Conservation (phyloP, 1,140 invertebrate genomes). For the Drosophila parabipectinata region DNA sequence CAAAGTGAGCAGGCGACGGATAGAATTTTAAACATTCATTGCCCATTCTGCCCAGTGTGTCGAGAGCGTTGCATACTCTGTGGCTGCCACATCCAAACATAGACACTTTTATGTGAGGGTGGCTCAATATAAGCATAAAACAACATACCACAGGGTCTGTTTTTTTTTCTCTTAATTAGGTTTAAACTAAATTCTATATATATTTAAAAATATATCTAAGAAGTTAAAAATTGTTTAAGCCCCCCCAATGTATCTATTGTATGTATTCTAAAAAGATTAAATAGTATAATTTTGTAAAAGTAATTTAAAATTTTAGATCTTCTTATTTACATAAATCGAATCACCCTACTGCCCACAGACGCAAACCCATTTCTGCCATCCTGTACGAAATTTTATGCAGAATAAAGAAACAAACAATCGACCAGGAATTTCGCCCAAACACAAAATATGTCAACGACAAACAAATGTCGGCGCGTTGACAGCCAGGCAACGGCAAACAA, state of each 20-base stretch:
- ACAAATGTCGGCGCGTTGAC: conserved; percentile 69
- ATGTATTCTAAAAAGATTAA: too few relatives aligned
- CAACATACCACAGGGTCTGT: neutral
- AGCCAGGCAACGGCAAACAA: conserved; percentile 30
- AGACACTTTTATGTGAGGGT: conserved; percentile 18
- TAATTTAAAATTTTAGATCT: neutral
- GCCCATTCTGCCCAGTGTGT: conserved; percentile 10
- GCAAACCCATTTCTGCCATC: conserved; percentile 10
- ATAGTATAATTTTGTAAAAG: too few relatives aligned
- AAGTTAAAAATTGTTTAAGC: neutral
- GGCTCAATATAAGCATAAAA: neutral
- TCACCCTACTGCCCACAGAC: conserved; percentile 15
- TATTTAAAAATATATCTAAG: neutral
- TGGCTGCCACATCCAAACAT: conserved; percentile 28
- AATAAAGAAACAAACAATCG: conserved; percentile 45
- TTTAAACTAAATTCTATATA: too few relatives aligned
- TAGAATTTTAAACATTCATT: conserved; percentile 47
- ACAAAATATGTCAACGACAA: conserved; percentile 63
- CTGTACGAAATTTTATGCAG: conserved; percentile 45
- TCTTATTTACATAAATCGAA: neutral
- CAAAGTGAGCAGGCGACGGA: conserved; percentile 42
- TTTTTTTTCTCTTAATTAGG: too few relatives aligned
- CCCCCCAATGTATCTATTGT: too few relatives aligned
- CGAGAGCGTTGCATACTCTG: conserved; percentile 46
- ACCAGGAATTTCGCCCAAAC: conserved; percentile 49